Evolutionary conservation across 1,140 invertebrate species (phyloP).

Genomic region (Acromyrmex heyeri): DNA sequence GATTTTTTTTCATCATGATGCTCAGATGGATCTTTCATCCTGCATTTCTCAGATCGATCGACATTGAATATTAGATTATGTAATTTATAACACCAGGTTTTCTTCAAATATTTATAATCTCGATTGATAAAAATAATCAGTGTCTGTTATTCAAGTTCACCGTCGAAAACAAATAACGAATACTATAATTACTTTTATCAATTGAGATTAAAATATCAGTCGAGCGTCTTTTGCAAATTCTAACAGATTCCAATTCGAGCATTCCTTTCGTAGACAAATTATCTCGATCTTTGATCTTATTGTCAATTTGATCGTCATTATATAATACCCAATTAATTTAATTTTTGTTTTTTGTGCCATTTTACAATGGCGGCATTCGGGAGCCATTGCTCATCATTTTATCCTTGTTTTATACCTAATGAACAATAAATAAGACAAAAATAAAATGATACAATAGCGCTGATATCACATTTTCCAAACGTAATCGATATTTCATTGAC

Average conservation of each 20-base stretch:
- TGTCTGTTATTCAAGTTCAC: not conserved
- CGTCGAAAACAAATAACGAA: not conserved
- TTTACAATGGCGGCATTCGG: no score
- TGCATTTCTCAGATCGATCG: not conserved
- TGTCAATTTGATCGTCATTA: no score
- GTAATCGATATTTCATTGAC: no score
- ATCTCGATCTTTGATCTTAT: not conserved
- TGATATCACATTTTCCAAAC: no score
- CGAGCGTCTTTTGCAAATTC: not conserved
- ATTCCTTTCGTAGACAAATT: not conserved
- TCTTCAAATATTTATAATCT: not conserved
- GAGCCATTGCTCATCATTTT: no score
- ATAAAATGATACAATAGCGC: no score
- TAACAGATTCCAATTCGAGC: not conserved
- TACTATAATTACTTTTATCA: not conserved
- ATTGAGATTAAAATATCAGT: not conserved
- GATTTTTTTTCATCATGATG: not conserved
- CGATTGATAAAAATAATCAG: not conserved
- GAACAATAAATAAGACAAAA: no score
- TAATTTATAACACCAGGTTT: not conserved
- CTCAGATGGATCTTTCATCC: not conserved
- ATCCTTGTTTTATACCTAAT: no score
- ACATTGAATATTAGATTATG: not conserved
- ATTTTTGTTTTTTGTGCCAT: no score
- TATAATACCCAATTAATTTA: no score